Base-by-base conservation (phyloP, 2,797 vertebrate species). In the Urosaurus nigricauda region DNA sequence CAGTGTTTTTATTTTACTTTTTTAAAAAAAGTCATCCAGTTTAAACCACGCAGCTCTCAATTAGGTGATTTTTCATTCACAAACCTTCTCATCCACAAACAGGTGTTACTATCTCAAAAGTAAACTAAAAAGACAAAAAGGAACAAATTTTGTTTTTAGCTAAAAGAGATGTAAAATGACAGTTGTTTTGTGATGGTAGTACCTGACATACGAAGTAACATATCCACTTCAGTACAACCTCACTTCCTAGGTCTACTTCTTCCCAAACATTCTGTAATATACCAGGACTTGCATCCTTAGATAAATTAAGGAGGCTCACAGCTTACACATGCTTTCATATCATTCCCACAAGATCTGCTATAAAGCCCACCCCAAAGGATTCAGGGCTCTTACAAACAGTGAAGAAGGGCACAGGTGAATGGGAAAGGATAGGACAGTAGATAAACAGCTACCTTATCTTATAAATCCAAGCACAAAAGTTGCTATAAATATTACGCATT, bases 401-500 rank as follows among this genome's bases (percentile, higher is more conserved):
- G n/a, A 11, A 53, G 56, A 32, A 53, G 47, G 6, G 16, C 29
- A 32, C 29, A 53, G 29, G 16, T 16, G 6, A 16, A 53, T 17
- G 77, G 7, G 47, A 14, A n/a, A 56, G 12, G 77, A 73, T 3
- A 9, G 32, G 32, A 51, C 3, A 13, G 3, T 1, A 47, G 43
- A 77, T 0, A 43, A 21, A 43, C 40, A 77, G 26, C 75, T 29
- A 4, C 12, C 24, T 77, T 8, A 77, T 29, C 40, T 47, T 29
- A 77, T 47, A 68, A 68, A 68, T 29, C 26, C 9, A 68, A 29
- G 29, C 11, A 78, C 75, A 43, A 43, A 5, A 43, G 43, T 43
- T 5, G 2, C 43, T 43, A 43, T 73, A 9, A 91, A 85, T 13
- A 89, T 56, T 83, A 80, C 91, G 86, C 71, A 90, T 77, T 81